These are phyloP conservation scores for Limanda limanda DNA, from an alignment of 2,113 vertebrate genomes.

Conservation along the genomic window DNA sequence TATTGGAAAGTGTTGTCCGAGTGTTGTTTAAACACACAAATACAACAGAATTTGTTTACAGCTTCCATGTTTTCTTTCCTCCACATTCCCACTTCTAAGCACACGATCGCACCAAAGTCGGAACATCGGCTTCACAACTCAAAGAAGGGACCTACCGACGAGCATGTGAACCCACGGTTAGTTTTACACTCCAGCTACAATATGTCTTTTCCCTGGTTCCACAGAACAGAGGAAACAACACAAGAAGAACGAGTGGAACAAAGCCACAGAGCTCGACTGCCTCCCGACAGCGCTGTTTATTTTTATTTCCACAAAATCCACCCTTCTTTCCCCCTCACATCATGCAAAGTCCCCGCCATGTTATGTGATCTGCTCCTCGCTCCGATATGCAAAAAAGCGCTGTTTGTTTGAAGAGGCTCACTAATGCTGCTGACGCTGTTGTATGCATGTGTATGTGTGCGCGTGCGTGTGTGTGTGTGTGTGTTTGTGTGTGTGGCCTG, in stretches of 20 bases:
- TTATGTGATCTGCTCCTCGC: slow-evolving; percentile 29
- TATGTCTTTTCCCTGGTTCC: slow-evolving; percentile 10
- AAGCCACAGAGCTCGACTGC: neutral
- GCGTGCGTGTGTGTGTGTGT: slow-evolving; percentile 3
- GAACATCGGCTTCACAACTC: no score
- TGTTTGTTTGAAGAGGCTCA: slow-evolving; percentile 51
- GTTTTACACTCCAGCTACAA: neutral
- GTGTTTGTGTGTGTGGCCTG: neutral
- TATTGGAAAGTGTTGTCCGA: no score
- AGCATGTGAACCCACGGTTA: no score
- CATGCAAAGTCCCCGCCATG: slow-evolving; percentile 21
- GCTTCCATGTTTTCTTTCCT: no score
- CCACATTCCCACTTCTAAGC: no score
- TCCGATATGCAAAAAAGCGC: slow-evolving; percentile 52
- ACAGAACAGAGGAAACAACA: neutral
- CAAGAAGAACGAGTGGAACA: neutral
- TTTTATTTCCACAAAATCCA: slow-evolving; percentile 35
- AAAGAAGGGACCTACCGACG: no score
- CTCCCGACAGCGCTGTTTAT: neutral
- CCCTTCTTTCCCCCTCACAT: neutral
- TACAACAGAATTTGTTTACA: no score
- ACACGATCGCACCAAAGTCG: no score
- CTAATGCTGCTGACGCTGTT: slow-evolving; percentile 41
- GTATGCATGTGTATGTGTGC: slow-evolving; percentile 4
- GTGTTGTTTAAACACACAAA: no score